Evolutionary conservation across 2,113 vertebrate genomes (phyloP).

Genomic region (Sciurus niger): DNA sequence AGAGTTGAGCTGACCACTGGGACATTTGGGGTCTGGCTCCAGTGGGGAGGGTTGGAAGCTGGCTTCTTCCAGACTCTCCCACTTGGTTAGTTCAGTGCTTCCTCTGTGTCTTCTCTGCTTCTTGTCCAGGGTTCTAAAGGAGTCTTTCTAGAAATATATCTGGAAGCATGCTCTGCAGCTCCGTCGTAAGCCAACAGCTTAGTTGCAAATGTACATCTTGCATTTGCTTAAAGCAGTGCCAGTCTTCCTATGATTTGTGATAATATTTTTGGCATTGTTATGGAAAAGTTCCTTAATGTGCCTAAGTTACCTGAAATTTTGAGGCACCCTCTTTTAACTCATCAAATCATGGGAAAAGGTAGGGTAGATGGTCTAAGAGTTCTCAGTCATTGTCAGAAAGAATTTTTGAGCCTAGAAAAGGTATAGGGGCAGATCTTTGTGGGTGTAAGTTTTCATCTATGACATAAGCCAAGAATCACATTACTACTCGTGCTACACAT

Average conservation of each 20-base stretch:
- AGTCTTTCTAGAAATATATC: slow-evolving; percentile 14
- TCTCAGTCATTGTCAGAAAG: background rate
- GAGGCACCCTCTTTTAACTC: background rate
- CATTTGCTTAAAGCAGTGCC: slow-evolving; percentile 30
- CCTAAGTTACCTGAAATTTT: background rate
- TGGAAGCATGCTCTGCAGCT: background rate
- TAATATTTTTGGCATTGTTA: background rate
- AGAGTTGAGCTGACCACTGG: accelerated
- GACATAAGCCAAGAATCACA: background rate
- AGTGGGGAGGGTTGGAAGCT: accelerated
- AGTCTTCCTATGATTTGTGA: background rate
- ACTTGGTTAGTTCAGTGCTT: background rate
- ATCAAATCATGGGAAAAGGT: background rate
- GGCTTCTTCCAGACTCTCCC: background rate
- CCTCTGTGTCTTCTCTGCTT: background rate
- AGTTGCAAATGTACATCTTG: background rate
- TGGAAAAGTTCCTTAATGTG: background rate
- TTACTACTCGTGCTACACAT: background rate
- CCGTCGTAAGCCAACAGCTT: background rate
- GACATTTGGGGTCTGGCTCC: background rate
- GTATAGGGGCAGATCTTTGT: background rate
- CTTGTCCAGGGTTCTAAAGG: background rate
- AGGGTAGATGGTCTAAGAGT: background rate
- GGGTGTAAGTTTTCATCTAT: background rate
- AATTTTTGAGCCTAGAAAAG: background rate